A percentile compares a stretch with the other conserved stretches of the same genome.
phyloP scores from a whole-genome alignment of 37 sponge, comb jelly and placozoan species.

The Tethya wilhelma region DNA sequence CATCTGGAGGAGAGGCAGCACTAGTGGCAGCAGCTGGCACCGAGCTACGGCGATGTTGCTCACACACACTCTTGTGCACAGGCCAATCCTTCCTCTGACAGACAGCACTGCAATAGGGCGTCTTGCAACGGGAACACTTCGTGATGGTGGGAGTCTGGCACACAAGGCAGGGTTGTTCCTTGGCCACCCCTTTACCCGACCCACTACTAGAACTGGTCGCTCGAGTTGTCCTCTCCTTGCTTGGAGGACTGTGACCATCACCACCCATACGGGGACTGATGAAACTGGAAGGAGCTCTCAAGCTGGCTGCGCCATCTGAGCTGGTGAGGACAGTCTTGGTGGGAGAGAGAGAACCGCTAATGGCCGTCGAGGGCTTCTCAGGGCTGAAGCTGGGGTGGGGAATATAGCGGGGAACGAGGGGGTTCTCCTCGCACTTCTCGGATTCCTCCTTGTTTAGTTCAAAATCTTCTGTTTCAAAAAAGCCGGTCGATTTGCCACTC shows the following conservation, averaged over 20 bases:
- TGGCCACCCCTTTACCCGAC: neutral
- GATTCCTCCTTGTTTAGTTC: constrained; percentile 3
- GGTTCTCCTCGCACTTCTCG: constrained; percentile 6
- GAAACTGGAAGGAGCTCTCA: neutral
- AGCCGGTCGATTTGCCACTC: neutral
- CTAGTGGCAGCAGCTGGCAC: neutral
- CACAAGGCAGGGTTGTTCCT: constrained; percentile 6
- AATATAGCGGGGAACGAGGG: constrained; percentile 24
- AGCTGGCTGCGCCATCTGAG: constrained; percentile 15
- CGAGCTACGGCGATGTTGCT: neutral
- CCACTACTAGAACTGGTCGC: neutral
- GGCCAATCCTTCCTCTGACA: constrained; percentile 75
- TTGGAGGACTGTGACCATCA: neutral
- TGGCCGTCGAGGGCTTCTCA: neutral
- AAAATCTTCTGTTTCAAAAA: neutral
- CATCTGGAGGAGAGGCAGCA: too few relatives aligned
- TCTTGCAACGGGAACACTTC: constrained; percentile 58
- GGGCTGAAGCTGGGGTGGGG: neutral
- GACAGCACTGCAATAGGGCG: constrained; percentile 55
- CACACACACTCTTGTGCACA: constrained; percentile 45
- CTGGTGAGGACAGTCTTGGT: neutral
- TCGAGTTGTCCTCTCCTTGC: neutral
- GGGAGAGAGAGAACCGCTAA: too few relatives aligned
- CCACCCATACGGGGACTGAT: neutral
- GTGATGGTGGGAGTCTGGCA: constrained; percentile 40